Conservation (phyloP, 1,140 invertebrate genomes). For the Leptopilina boulardi region DNA sequence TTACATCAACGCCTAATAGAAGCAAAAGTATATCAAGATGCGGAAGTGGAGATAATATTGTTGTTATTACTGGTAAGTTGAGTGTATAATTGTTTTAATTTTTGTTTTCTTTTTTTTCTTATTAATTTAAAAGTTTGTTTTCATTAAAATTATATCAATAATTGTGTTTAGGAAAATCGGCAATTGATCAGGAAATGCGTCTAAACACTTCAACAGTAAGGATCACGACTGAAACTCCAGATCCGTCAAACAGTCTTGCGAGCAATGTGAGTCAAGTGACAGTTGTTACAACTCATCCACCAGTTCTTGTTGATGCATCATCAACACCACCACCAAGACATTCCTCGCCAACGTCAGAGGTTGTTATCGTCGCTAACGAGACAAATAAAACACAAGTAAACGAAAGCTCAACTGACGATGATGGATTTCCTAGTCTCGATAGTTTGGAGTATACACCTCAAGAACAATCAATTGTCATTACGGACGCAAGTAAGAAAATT, state of each 20-base stretch:
- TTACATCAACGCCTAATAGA: conserved; percentile 71
- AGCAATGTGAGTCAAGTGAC: conserved; percentile 85
- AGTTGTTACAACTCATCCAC: conserved; percentile 87
- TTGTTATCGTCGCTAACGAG: conserved; percentile 86
- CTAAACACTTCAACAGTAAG: conserved; percentile 79
- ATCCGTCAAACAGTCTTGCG: conserved; percentile 82
- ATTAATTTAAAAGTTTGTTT: not conserved
- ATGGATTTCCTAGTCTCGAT: conserved; percentile 83
- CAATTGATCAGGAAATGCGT: conserved; percentile 63
- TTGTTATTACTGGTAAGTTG: conserved; percentile 71
- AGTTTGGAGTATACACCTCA: conserved; percentile 82
- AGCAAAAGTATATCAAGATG: conserved; percentile 65
- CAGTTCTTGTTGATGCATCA: conserved; percentile 80
- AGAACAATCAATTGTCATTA: conserved; percentile 74
- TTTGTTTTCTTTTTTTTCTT: not conserved
- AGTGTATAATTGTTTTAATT: conserved; percentile 28
- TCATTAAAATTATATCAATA: no score
- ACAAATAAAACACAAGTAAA: conserved; percentile 82
- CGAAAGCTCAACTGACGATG: conserved; percentile 84
- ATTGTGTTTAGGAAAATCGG: conserved; percentile 51
- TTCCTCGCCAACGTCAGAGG: conserved; percentile 77
- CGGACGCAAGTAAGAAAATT: conserved; percentile 68
- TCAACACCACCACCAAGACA: conserved; percentile 67
- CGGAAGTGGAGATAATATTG: conserved; percentile 67
- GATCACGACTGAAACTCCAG: conserved; percentile 77